phyloP scores from a whole-genome alignment of 2,888 invertebrate species.

The Drosophila paracracens region DNA sequence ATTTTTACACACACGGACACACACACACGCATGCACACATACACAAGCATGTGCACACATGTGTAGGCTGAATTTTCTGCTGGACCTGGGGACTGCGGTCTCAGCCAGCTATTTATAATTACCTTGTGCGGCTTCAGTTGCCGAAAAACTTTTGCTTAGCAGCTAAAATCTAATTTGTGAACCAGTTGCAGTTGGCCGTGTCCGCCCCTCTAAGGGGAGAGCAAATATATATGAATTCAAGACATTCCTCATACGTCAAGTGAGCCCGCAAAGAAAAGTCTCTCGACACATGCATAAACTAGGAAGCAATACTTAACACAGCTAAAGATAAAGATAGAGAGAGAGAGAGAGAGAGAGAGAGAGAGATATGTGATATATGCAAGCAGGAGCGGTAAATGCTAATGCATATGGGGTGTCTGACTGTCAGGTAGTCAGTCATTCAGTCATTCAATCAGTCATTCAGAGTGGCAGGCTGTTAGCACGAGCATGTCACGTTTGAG shows the following conservation, averaged over 20 bases:
- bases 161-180: conserved; percentile 48
- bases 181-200: conserved; percentile 5
- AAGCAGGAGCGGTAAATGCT: conserved; percentile 2
- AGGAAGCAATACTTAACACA: neutral
- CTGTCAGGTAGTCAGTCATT: conserved; percentile 35
- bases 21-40: conserved; percentile 5
- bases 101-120: conserved; percentile 73
- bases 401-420: conserved; percentile 36
- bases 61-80: conserved; percentile 19
- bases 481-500: conserved; percentile 13
- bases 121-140: conserved; percentile 60
- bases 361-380: neutral
- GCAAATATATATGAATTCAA: conserved; percentile 6
- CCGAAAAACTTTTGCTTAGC: conserved; percentile 49
- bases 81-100: conserved; percentile 53
- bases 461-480: conserved; percentile 6
- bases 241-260: conserved; percentile 37
- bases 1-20: conserved; percentile 17
- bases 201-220: no score
- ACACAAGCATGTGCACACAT: conserved; percentile 11
- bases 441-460: conserved; percentile 25
- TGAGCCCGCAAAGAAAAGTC: conserved; percentile 9
- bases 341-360: neutral
- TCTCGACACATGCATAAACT: neutral
- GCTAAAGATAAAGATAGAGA: neutral